Evolutionary conservation across 2,113 vertebrate genomes (phyloP).

Genomic region (Ciconia stormi): DNA sequence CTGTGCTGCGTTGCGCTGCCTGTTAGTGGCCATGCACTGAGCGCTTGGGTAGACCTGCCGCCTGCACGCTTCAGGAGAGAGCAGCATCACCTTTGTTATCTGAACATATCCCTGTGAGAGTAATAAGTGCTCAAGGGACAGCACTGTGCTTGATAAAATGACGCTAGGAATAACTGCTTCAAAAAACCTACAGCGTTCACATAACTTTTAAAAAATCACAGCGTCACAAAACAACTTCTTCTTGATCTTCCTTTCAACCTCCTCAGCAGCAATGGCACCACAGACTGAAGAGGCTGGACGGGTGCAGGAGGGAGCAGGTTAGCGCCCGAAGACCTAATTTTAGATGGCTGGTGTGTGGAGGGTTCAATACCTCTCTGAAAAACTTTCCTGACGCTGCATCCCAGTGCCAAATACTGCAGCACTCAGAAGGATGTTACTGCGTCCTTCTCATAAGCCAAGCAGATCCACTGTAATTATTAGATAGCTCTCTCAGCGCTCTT

Average conservation of each 20-base stretch:
- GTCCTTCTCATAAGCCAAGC: neutral
- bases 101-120: neutral
- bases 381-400: neutral
- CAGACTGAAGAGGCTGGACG: neutral
- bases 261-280: neutral
- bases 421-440: neutral
- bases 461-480: neutral
- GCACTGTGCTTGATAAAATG: neutral
- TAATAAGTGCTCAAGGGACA: neutral
- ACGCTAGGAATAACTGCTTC: neutral
- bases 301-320: neutral
- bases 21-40: neutral
- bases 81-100: rapidly evolving
- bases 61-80: neutral
- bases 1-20: rapidly evolving
- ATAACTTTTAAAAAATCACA: neutral
- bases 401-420: neutral
- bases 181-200: neutral
- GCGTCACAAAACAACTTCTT: neutral
- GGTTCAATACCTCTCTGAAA: neutral
- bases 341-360: neutral
- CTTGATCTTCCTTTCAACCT: neutral
- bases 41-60: neutral
- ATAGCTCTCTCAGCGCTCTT: neutral
- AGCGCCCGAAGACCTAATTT: rapidly evolving